These are phyloP conservation scores for Hesperophylax magnus DNA, from an alignment of 1,140 invertebrate species.

Conservation along the genomic window DNA sequence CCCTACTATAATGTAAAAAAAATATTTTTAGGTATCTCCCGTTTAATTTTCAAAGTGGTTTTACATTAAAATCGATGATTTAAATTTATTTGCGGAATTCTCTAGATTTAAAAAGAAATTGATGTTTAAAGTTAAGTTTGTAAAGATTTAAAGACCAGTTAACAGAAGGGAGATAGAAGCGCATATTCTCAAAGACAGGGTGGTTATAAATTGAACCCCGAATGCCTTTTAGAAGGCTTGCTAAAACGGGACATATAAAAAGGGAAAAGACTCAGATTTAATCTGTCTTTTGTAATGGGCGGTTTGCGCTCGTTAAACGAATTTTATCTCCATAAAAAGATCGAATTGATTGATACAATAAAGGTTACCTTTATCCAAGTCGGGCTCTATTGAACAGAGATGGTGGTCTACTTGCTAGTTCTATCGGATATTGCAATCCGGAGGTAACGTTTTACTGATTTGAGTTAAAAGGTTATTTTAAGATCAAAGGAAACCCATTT, in stretches of 20 bases:
- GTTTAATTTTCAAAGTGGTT: no score
- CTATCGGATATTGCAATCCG: constrained; percentile 34
- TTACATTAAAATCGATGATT: no score
- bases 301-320: constrained; percentile 46
- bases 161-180: constrained; percentile 30
- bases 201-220: constrained; percentile 48
- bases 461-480: constrained; percentile 1
- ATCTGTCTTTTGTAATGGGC: constrained; percentile 47
- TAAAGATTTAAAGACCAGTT: constrained; percentile 33
- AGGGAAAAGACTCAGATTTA: constrained; percentile 43
- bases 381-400: neutral
- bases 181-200: constrained; percentile 34
- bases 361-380: constrained; percentile 39
- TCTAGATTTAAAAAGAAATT: no score
- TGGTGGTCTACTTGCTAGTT: neutral
- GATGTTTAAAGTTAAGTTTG: neutral
- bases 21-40: no score
- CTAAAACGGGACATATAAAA: constrained; percentile 45
- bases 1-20: no score
- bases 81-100: no score
- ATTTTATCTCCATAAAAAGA: constrained; percentile 40
- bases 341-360: constrained; percentile 47
- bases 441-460: constrained; percentile 21
- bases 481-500: constrained; percentile 14
- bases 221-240: constrained; percentile 40